A percentile compares a stretch with the other conserved stretches of the same genome.
These are phyloP conservation scores for Mylabris sibirica DNA, from an alignment of 2,888 invertebrate species.

Conservation along the genomic window DNA sequence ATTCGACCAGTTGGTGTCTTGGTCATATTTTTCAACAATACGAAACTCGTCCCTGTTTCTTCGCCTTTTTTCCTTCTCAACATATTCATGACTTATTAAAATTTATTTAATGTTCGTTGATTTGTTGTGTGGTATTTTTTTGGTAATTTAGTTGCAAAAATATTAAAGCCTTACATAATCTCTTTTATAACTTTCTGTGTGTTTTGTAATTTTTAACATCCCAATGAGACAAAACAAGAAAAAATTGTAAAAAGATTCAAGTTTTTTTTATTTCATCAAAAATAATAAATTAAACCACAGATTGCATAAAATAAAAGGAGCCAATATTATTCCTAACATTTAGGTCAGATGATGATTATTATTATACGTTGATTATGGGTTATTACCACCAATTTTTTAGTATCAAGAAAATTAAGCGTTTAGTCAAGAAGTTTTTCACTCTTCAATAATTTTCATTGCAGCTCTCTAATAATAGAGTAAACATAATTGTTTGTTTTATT, in stretches of 20 bases:
- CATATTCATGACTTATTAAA: neutral
- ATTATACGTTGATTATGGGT: neutral
- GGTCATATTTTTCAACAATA: slow-evolving; percentile 7
- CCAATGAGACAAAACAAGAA: neutral
- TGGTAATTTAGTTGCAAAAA: neutral
- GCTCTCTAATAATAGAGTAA: slow-evolving; percentile 26
- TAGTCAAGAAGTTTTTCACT: neutral
- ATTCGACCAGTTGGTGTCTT: neutral
- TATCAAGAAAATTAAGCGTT: neutral
- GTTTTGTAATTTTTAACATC: neutral
- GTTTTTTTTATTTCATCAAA: neutral
- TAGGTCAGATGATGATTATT: slow-evolving; percentile 4
- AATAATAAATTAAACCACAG: neutral
- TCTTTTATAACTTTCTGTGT: neutral
- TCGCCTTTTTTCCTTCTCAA: neutral
- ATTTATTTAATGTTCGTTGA: neutral
- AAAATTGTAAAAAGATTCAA: no score
- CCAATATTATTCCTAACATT: slow-evolving; percentile 9
- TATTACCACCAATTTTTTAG: neutral
- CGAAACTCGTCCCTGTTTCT: slow-evolving; percentile 4
- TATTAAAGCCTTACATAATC: neutral
- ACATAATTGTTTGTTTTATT: slow-evolving; percentile 17
- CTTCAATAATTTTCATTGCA: neutral
- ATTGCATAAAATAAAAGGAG: slow-evolving; percentile 7
- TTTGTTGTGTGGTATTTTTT: neutral